phyloP scores from a whole-genome alignment of 53 echinoderm and acorn worm genomes.

The Stichopus horrens region DNA sequence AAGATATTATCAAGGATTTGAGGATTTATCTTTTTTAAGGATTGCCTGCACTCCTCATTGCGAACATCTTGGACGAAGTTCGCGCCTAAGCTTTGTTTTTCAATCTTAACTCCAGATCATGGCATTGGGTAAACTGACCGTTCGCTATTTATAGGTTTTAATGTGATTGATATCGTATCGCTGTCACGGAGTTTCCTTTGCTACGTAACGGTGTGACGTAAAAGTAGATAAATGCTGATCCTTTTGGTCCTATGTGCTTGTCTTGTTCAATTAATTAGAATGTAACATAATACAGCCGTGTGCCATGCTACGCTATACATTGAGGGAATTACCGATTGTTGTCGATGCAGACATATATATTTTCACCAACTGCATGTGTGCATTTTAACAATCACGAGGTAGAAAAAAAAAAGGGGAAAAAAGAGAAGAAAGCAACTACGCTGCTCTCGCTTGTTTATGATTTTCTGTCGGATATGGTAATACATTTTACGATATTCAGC shows the following conservation, averaged over 20 bases:
- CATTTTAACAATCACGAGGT: no score
- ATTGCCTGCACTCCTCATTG: background rate
- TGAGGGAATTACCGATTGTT: background rate
- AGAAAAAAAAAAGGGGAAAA: no score
- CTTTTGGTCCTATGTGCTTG: background rate
- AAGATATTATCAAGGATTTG: background rate
- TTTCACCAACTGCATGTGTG: no score
- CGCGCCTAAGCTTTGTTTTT: background rate
- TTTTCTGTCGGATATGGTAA: background rate
- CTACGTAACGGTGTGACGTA: slow-evolving; percentile 29
- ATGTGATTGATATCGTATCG: slow-evolving; percentile 22
- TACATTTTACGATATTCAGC: slow-evolving; percentile 20
- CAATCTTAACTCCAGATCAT: background rate
- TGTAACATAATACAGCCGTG: slow-evolving; percentile 18
- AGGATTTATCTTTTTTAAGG: background rate
- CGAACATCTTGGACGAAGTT: background rate
- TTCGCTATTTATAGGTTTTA: background rate
- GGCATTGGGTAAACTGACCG: slow-evolving; percentile 21
- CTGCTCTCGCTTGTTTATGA: slow-evolving; percentile 23
- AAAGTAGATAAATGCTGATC: background rate
- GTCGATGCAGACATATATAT: background rate
- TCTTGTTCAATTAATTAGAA: slow-evolving; percentile 38
- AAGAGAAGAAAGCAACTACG: background rate
- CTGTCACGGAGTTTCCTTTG: background rate
- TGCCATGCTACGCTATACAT: background rate